phyloP scores from a whole-genome alignment of 2,888 invertebrate species.

The Drosophila villosipedis region DNA sequence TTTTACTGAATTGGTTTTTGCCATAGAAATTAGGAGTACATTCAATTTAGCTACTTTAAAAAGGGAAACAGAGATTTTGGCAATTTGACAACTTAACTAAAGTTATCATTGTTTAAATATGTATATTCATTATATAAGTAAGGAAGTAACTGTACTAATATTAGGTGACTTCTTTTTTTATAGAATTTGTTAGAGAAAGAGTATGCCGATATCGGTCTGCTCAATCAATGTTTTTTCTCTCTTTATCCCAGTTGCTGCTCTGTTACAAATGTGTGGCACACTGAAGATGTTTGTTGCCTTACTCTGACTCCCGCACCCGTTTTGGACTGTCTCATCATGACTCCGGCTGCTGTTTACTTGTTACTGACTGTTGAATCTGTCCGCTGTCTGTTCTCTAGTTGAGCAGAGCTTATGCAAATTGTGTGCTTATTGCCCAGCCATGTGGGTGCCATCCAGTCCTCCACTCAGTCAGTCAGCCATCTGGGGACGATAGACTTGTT shows the following conservation, averaged over 20 bases:
- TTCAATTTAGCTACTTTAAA: too few species aligned
- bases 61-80: too few species aligned
- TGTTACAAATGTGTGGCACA: conserved; percentile 61
- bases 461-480: conserved; percentile 42
- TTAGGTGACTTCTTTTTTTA: not conserved
- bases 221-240: not conserved
- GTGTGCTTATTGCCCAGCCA: conserved; percentile 73
- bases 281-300: conserved; percentile 64
- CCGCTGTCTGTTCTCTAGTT: conserved; percentile 33
- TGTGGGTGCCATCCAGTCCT: conserved; percentile 74
- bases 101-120: not conserved
- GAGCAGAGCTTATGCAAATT: conserved; percentile 79
- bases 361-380: conserved; percentile 36
- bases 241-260: conserved; percentile 3
- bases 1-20: not conserved
- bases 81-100: not conserved
- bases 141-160: not conserved
- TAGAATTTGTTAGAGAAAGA: not conserved
- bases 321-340: conserved; percentile 41
- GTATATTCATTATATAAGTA: not conserved
- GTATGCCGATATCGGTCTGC: conserved; percentile 17
- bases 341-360: conserved; percentile 27
- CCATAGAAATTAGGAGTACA: too few species aligned
- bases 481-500: conserved; percentile 71
- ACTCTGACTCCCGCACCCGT: conserved; percentile 37